phyloP scores from a whole-genome alignment of 2,888 invertebrate species.

The Tolmerus cingulatus region DNA sequence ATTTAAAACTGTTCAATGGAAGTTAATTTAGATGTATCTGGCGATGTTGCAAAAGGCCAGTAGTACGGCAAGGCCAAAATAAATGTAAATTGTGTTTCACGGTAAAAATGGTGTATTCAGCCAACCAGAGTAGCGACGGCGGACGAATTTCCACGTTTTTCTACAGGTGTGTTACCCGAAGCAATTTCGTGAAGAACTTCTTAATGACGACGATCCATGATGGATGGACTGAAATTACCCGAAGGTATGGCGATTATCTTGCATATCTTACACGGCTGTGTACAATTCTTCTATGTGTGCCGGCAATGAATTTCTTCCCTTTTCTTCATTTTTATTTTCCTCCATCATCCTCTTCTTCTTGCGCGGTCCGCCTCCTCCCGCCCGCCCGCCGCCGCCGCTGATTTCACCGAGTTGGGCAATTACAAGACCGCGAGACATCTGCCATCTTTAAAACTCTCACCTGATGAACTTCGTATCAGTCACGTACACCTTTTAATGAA shows the following conservation, averaged over 20 bases:
- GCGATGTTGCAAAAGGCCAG: background rate
- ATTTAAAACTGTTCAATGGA: background rate
- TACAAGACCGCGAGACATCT: slow-evolving; percentile 36
- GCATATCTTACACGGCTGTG: background rate
- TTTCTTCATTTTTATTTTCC: background rate
- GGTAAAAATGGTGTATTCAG: background rate
- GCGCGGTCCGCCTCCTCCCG: background rate
- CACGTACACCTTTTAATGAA: slow-evolving; percentile 35
- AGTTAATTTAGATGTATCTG: background rate
- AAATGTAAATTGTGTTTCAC: background rate
- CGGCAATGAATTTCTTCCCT: background rate
- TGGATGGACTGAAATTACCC: slow-evolving; percentile 36
- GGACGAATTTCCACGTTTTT: background rate
- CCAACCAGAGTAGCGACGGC: background rate
- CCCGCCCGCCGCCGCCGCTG: background rate
- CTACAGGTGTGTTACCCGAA: slow-evolving; percentile 16
- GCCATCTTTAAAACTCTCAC: slow-evolving; percentile 37
- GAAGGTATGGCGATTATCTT: slow-evolving; percentile 33
- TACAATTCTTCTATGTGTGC: slow-evolving; percentile 4
- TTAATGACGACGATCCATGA: slow-evolving; percentile 34
- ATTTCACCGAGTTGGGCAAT: slow-evolving; percentile 20
- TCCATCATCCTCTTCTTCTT: background rate
- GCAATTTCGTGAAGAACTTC: slow-evolving; percentile 6
- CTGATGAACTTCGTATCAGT: slow-evolving; percentile 35
- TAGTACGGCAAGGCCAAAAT: background rate